phyloP scores from a whole-genome alignment of 2,888 invertebrate species.

The Phaonia tiefii region DNA sequence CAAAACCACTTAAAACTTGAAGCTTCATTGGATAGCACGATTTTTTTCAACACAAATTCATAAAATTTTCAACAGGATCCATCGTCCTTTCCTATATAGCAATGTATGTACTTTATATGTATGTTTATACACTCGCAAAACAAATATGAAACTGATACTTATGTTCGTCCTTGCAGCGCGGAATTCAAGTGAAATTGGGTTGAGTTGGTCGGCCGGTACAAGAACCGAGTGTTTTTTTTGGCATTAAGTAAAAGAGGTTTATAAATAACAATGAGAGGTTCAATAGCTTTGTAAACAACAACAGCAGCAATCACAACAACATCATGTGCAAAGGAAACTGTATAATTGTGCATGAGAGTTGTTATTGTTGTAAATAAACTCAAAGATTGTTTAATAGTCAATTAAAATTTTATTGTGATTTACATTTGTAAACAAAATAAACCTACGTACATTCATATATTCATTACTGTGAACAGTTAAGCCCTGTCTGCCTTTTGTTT shows the following conservation, averaged over 20 bases:
- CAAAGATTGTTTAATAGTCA: slow-evolving; percentile 17
- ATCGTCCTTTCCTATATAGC: neutral
- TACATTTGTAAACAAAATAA: neutral
- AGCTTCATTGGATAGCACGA: slow-evolving; percentile 56
- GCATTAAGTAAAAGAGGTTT: slow-evolving; percentile 23
- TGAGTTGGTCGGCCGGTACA: neutral
- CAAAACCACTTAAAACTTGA: slow-evolving; percentile 56
- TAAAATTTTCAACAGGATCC: no score
- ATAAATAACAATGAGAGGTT: slow-evolving; percentile 34
- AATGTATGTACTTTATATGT: no score
- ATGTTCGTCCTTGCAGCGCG: slow-evolving; percentile 20
- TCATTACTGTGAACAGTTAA: no score
- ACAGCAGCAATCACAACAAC: slow-evolving; percentile 1
- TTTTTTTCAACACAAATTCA: no score
- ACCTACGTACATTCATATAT: no score
- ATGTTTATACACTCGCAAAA: neutral
- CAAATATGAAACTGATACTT: slow-evolving; percentile 20
- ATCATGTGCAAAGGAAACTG: neutral
- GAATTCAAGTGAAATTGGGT: slow-evolving; percentile 11
- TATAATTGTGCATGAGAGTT: slow-evolving; percentile 6
- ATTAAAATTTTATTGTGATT: slow-evolving; percentile 4
- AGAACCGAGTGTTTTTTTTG: neutral
- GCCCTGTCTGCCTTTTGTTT: no score
- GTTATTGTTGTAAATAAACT: neutral
- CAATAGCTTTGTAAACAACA: slow-evolving; percentile 8